Percentiles rank a stretch among this genome's conserved stretches.
These are phyloP conservation scores for Synanthedon myopaeformis DNA, from an alignment of 2,888 invertebrate species.

Conservation along the genomic window DNA sequence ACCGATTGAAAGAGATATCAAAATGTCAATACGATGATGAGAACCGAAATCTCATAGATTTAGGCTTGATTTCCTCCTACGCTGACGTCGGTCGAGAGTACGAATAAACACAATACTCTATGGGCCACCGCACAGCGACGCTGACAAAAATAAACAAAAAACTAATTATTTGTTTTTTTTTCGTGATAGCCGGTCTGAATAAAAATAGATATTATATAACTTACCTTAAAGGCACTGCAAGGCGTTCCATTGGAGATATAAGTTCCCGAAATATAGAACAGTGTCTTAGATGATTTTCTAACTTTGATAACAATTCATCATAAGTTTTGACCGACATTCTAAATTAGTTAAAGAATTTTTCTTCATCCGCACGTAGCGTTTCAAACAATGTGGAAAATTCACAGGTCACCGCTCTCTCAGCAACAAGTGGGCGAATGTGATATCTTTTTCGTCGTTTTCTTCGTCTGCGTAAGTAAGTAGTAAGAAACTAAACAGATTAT, in stretches of 20 bases:
- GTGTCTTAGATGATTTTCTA: slow-evolving; percentile 1
- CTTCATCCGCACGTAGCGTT: not conserved
- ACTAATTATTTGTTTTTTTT: too few species aligned
- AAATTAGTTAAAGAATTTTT: slow-evolving; percentile 1
- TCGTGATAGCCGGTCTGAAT: too few species aligned
- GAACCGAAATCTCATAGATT: too few species aligned
- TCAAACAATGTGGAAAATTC: not conserved
- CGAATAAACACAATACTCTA: too few species aligned
- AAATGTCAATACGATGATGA: too few species aligned
- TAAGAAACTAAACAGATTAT: not conserved
- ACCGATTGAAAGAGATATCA: too few species aligned
- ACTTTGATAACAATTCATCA: slow-evolving; percentile 1
- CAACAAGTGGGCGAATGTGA: not conserved
- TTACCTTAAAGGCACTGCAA: too few species aligned
- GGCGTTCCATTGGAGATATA: not conserved
- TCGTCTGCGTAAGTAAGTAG: not conserved
- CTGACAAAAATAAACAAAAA: too few species aligned
- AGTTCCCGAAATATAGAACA: not conserved
- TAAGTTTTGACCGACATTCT: not conserved
- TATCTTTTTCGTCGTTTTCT: not conserved
- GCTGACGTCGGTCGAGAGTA: too few species aligned
- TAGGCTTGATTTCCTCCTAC: too few species aligned
- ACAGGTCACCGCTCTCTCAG: not conserved
- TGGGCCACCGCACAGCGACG: too few species aligned
- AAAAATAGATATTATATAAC: too few species aligned